Conservation (phyloP, 2,797 vertebrate genomes). For the Eulemur albifrons region DNA sequence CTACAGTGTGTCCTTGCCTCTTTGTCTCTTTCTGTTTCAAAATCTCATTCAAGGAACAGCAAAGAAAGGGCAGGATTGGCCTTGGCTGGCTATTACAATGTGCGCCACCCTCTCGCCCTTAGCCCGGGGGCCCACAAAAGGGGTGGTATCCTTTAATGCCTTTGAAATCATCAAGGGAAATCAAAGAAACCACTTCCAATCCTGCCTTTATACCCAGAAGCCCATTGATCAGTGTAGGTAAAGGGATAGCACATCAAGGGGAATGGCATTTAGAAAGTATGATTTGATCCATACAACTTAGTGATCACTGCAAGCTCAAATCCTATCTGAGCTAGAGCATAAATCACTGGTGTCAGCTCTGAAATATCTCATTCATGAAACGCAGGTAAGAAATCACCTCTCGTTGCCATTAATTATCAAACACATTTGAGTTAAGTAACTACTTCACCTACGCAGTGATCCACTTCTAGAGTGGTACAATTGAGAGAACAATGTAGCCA, state of each 20-base stretch:
- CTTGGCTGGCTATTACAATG: constrained; percentile 15
- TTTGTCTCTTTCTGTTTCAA: constrained; percentile 62
- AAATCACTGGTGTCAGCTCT: constrained; percentile 33
- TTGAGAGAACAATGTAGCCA: background rate
- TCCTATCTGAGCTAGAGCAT: constrained; percentile 23
- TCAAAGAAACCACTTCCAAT: constrained; percentile 62
- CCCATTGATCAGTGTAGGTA: constrained; percentile 62
- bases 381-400: constrained; percentile 34
- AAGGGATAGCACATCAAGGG: constrained; percentile 65
- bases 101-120: constrained; percentile 30
- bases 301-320: constrained; percentile 34
- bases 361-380: constrained; percentile 47
- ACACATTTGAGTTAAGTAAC: constrained; percentile 20
- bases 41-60: constrained; percentile 60
- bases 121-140: background rate
- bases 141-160: constrained; percentile 45
- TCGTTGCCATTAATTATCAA: constrained; percentile 53
- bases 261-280: constrained; percentile 55
- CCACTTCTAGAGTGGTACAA: background rate
- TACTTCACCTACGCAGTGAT: background rate
- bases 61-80: constrained; percentile 63
- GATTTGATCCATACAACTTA: constrained; percentile 64
- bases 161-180: constrained; percentile 74
- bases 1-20: constrained; percentile 13
- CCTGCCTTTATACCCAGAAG: constrained; percentile 58